phyloP scores from a whole-genome alignment of 2,797 vertebrate genomes.

The Pipistrellus pygmaeus region DNA sequence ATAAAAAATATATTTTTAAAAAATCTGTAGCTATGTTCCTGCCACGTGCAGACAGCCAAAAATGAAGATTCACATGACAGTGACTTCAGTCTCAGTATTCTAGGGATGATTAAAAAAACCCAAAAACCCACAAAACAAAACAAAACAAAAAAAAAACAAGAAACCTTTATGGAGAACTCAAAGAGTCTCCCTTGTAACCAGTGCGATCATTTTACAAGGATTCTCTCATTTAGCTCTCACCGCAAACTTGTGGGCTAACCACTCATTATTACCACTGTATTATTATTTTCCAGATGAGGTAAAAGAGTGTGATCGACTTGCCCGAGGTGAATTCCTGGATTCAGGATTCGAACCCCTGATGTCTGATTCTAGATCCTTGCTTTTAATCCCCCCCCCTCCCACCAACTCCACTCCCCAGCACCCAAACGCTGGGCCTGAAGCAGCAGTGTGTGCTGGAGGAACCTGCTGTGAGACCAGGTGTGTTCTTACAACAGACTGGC shows the following conservation, averaged over 20 bases:
- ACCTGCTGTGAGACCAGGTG: background rate
- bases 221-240: background rate
- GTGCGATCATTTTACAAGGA: background rate
- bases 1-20: too few relatives aligned
- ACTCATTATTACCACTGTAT: background rate
- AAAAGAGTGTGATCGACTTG: background rate
- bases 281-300: background rate
- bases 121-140: too few relatives aligned
- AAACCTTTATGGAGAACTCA: background rate
- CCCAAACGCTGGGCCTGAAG: too few relatives aligned
- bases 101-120: background rate
- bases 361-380: background rate
- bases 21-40: background rate
- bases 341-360: background rate
- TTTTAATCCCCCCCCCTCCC: too few relatives aligned
- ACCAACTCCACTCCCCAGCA: too few relatives aligned
- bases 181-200: background rate
- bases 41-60: background rate
- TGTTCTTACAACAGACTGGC: background rate
- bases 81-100: background rate
- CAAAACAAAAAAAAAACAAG: background rate
- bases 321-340: background rate
- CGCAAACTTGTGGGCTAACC: background rate
- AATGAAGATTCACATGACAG: background rate
- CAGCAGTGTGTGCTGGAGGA: too few relatives aligned